A percentile compares a stretch with the other conserved stretches of the same genome.
Conservation (phyloP, 1,140 invertebrate genomes). For the Drosophila bocqueti region DNA sequence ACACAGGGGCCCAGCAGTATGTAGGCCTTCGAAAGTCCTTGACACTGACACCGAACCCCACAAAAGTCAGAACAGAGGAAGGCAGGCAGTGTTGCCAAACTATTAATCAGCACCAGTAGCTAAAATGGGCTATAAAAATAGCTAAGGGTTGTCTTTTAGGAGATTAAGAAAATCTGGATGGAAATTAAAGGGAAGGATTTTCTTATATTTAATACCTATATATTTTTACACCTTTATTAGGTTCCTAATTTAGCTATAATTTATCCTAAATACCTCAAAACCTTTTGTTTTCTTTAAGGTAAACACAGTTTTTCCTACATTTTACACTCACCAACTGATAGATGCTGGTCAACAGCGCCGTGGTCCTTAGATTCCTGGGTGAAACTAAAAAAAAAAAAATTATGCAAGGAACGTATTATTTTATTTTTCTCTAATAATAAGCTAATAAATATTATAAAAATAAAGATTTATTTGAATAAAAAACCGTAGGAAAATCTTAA, state of each 20-base stretch:
- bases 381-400: no score
- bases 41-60: constrained; percentile 68
- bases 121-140: not conserved
- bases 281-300: not conserved
- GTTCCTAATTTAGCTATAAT: not conserved
- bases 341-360: constrained; percentile 76
- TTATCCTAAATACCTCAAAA: no score
- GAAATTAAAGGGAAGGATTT: not conserved
- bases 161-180: not conserved
- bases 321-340: constrained; percentile 78
- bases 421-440: not conserved
- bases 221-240: not conserved
- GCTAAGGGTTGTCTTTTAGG: no score
- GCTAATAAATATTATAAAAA: no score
- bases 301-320: not conserved
- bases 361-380: constrained; percentile 76
- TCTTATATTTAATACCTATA: no score
- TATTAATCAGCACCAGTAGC: not conserved
- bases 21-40: constrained; percentile 56
- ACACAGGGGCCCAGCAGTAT: constrained; percentile 28
- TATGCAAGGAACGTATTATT: not conserved
- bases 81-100: constrained; percentile 9
- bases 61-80: constrained; percentile 12
- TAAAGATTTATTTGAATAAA: no score
- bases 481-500: not conserved